phyloP scores from a whole-genome alignment of 2,797 vertebrate genomes.

The Poeciliopsis turneri region DNA sequence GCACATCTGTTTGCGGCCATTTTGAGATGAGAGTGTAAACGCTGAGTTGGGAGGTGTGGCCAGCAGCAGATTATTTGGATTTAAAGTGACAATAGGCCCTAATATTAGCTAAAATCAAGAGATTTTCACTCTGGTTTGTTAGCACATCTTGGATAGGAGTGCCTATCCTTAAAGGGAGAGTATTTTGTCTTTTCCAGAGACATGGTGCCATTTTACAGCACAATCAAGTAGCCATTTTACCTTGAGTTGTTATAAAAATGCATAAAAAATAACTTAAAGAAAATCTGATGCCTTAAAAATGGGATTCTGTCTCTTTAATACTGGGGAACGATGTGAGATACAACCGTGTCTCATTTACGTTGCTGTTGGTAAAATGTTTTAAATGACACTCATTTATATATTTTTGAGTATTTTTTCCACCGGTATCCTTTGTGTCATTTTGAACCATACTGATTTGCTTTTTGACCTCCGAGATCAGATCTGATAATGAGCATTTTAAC shows the following conservation, averaged over 20 bases:
- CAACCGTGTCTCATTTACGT: background rate
- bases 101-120: too few species aligned
- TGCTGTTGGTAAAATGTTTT: background rate
- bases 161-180: background rate
- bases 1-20: too few species aligned
- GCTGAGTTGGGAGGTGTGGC: too few species aligned
- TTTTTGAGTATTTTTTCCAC: background rate
- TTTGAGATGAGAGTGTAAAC: too few species aligned
- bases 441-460: slow-evolving; percentile 21
- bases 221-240: background rate
- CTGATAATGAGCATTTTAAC: slow-evolving; percentile 42
- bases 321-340: too few species aligned
- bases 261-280: background rate
- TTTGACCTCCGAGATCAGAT: slow-evolving; percentile 14
- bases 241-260: background rate
- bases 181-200: background rate
- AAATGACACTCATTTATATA: background rate
- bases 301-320: background rate
- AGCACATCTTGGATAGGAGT: background rate
- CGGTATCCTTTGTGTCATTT: slow-evolving; percentile 29
- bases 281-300: background rate
- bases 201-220: background rate
- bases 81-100: too few species aligned
- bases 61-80: too few species aligned
- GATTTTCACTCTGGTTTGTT: background rate